Evolutionary conservation across 2,797 vertebrate genomes (phyloP).

Genomic region (Ptychadena robeensis): DNA sequence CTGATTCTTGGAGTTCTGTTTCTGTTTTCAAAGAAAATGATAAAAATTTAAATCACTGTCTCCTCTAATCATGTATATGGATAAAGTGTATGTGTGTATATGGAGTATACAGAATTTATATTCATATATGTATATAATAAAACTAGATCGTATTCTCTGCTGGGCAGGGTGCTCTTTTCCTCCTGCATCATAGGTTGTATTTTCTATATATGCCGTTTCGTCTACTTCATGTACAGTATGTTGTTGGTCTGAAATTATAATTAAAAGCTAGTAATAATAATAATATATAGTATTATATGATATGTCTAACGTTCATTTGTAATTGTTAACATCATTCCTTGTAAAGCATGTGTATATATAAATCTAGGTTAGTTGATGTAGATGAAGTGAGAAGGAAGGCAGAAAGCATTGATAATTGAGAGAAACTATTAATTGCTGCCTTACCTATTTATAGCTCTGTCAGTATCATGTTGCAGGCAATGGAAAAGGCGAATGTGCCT

Average conservation of each 20-base stretch:
- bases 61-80: slow-evolving; percentile 3
- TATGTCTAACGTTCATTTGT: too few species aligned
- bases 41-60: slow-evolving; percentile 14
- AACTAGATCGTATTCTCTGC: too few species aligned
- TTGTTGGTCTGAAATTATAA: too few species aligned
- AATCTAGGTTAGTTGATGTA: background rate
- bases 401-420: background rate
- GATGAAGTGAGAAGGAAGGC: background rate
- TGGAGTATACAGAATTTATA: background rate
- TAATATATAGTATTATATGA: too few species aligned
- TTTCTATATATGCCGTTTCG: too few species aligned
- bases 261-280: too few species aligned
- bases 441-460: background rate
- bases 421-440: background rate
- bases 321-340: too few species aligned
- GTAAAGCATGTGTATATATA: background rate
- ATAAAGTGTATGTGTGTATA: background rate
- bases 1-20: slow-evolving; percentile 75
- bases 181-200: too few species aligned
- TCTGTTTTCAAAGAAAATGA: slow-evolving; percentile 46
- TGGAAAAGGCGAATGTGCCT: background rate
- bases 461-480: background rate
- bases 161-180: too few species aligned
- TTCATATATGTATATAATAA: background rate
- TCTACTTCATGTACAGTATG: too few species aligned